Evolutionary conservation across 2,888 invertebrate genomes (phyloP), one percentile per base, ranked within the genome.

Genomic region (Drosophila subsilvestris): DNA sequence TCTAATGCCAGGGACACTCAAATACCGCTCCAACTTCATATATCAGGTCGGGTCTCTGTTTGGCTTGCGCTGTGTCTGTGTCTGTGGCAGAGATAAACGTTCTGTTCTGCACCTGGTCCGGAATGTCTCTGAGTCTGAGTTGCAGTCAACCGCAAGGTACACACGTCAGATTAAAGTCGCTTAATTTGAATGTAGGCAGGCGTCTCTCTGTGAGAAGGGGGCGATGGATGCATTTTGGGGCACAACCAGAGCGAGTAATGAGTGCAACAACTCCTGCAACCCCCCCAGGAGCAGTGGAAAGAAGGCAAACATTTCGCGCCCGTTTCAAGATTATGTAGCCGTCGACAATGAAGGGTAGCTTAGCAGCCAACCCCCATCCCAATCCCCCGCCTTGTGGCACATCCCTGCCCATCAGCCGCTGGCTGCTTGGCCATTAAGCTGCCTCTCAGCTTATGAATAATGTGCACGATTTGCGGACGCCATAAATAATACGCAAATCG

Each of bases 401-500:
- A 20, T n/a, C 17, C 20, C 14, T n/a, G 43, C 42, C 42, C 29
- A 29, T 8, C 27, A 47, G 48, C 58, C 60, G 37, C 59, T 37
- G 37, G 37, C 37, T 37, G 37, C 54, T 63, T 63, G 65, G 54
- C 80, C 83, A 84, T 84, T 84, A 86, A 84, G 86, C 78, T 71
- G 76, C 51, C 80, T 71, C 77, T 71, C 76, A 70, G 87, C 85
- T 85, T 84, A 87, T 87, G 84, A 86, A 84, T 84, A 84, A 84
- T 87, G 87, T 65, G 82, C 82, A 87, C 87, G 85, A 86, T 87
- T 84, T 85, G 80, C 79, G 74, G 75, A 67, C 73, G 76, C 75
- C 85, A 84, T 84, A 84, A 84, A 84, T 84, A 84, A 84, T 84
- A 84, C 85, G 86, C 86, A 84, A 84, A 84, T 84, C 83, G 83